These are phyloP conservation scores for Pterois miles DNA, from an alignment of 2,797 vertebrate species.

Conservation along the genomic window DNA sequence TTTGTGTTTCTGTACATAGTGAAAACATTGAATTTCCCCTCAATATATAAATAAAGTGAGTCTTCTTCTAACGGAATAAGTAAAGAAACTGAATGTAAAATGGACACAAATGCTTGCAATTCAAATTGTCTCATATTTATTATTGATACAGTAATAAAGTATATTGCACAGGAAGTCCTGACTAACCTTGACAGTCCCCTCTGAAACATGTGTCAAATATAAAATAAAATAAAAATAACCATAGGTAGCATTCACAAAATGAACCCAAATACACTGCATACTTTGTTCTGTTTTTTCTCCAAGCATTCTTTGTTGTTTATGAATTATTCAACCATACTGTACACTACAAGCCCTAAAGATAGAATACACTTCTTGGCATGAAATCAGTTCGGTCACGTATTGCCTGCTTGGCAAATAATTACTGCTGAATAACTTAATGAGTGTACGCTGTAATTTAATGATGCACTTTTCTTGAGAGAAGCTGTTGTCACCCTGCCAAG, in stretches of 20 bases:
- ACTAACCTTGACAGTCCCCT: constrained; percentile 53
- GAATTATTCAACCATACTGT: constrained; percentile 18
- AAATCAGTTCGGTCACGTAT: constrained; percentile 1
- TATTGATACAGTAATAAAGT: constrained; percentile 74
- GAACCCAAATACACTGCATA: constrained; percentile 37
- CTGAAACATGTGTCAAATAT: constrained; percentile 31
- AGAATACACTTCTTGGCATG: constrained; percentile 18
- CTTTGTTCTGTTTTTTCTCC: constrained; percentile 46
- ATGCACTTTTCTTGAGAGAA: constrained; percentile 3
- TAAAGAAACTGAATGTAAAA: background rate
- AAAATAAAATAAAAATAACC: constrained; percentile 38
- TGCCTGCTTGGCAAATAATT: constrained; percentile 22
- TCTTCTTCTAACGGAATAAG: background rate
- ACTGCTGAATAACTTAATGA: background rate
- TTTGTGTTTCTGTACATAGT: too few species aligned
- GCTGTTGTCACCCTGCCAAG: background rate
- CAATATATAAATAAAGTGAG: too few species aligned
- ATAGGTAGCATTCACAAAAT: constrained; percentile 35
- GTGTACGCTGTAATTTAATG: background rate
- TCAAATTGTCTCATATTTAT: constrained; percentile 74
- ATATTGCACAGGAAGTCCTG: constrained; percentile 79
- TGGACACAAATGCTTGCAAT: background rate
- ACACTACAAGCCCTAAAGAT: constrained; percentile 13
- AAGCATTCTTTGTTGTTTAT: constrained; percentile 19
- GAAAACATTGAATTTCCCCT: too few species aligned